phyloP scores from a whole-genome alignment of 2,113 vertebrate genomes.

The Nannospalax galili region DNA sequence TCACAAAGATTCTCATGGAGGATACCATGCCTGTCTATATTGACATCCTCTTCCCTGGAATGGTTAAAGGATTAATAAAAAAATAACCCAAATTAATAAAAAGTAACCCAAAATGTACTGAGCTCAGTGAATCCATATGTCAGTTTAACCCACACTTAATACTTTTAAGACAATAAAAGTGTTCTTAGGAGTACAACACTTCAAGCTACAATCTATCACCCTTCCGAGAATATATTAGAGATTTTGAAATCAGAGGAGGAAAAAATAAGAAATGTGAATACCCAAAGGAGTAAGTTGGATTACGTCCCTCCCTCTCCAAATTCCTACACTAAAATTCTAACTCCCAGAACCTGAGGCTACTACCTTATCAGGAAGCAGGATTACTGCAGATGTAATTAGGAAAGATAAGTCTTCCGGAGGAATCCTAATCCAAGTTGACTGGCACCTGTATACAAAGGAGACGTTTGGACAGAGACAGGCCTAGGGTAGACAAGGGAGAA shows the following conservation, averaged over 20 bases:
- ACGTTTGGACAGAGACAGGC: background rate
- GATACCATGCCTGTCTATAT: too few species aligned
- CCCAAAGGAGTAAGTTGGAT: background rate
- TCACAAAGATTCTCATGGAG: background rate
- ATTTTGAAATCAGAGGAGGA: background rate
- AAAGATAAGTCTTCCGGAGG: background rate
- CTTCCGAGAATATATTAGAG: background rate
- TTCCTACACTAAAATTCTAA: background rate
- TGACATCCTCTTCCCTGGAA: background rate
- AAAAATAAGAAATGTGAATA: background rate
- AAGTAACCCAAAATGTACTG: background rate
- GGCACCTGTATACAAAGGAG: background rate
- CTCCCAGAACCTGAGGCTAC: background rate
- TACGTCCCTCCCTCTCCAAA: background rate
- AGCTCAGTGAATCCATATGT: background rate
- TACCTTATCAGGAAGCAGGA: background rate
- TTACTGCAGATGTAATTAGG: background rate
- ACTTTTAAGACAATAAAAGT: background rate
- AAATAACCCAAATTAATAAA: background rate
- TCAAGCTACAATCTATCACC: background rate
- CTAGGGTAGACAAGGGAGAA: background rate
- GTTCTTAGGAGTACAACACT: background rate
- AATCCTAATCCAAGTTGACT: background rate
- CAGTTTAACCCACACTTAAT: constrained; percentile 16
- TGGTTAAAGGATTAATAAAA: background rate